Base-by-base conservation (phyloP, 2,797 vertebrate genomes). In the Carapus acus region DNA sequence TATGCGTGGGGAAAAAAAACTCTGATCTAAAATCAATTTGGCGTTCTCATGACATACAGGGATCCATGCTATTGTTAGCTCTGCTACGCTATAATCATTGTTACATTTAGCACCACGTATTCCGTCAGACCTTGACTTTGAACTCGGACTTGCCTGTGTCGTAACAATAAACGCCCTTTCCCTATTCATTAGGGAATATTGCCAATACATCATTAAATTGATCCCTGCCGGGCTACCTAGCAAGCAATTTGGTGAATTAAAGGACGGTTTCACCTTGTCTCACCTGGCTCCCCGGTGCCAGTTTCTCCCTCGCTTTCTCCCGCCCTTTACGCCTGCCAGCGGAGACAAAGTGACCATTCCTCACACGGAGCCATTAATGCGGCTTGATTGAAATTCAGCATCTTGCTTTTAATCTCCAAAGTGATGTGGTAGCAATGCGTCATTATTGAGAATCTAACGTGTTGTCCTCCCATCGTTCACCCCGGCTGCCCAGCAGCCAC, bases 351-450 rank as follows among this genome's bases (percentile, higher is more conserved):
- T 83, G 80, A 81, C 82, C 82, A 82, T 86, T 83, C 67, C 73
- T 85, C 82, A 87, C 68, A 69, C 67, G 34, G 33, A 78, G 73
- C 85, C 83, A 85, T 87, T 86, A 88, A 79, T 77, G 78, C 65
- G 64, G 77, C 82, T 84, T 85, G 86, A 88, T 89, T 90, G 87
- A 89, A 89, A 90, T 89, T 88, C 88, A 84, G 81, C 79, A 83
- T 88, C 87, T 88, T 86, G 85, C 83, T 88, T 89, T 89, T 90
- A 90, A 89, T 90, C 85, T 88, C 73, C 83, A 88, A 88, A 89
- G 87, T 88, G 87, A 89, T 88, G 82, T 82, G 34, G 83, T 72
- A 71, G 83, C 78, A 43, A 84, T 85, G 83, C 74, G 84, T 88
- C 85, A 87, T 87, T 86, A 87, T 84, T 85, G 84, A 83, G 84